Evolutionary conservation across 1,140 invertebrate species (phyloP).

Genomic region (Cotesia vestalis): DNA sequence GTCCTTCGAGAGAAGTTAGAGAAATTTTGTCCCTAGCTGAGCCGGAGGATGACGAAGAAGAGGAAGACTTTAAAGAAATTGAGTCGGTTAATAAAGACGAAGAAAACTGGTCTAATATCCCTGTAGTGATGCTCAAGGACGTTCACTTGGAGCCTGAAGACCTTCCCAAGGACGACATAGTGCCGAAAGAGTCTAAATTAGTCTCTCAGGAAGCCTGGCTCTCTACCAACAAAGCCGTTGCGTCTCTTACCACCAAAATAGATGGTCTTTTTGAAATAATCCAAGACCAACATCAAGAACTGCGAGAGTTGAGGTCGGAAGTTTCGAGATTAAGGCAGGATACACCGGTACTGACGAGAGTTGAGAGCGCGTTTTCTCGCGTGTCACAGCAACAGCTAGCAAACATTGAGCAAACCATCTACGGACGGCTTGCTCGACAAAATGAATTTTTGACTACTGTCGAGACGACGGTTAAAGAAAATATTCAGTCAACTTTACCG

Average conservation of each 20-base stretch:
- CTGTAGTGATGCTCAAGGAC: constrained; percentile 51
- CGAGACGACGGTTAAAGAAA: constrained; percentile 75
- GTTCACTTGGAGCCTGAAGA: constrained; percentile 43
- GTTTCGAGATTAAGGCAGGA: constrained; percentile 57
- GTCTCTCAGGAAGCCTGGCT: constrained; percentile 46
- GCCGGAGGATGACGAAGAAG: constrained; percentile 53
- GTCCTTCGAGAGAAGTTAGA: constrained; percentile 86
- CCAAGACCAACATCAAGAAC: constrained; percentile 54
- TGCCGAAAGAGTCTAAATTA: constrained; percentile 34
- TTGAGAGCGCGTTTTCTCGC: constrained; percentile 55
- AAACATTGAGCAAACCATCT: constrained; percentile 63
- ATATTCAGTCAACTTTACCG: constrained; percentile 73
- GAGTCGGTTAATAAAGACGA: constrained; percentile 36
- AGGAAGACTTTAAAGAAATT: constrained; percentile 46
- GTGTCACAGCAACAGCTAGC: constrained; percentile 58
- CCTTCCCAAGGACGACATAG: constrained; percentile 38
- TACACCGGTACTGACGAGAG: constrained; percentile 50
- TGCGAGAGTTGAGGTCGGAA: constrained; percentile 57
- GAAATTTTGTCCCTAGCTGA: constrained; percentile 76
- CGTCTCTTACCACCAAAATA: constrained; percentile 52
- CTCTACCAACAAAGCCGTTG: constrained; percentile 44
- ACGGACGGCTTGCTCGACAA: constrained; percentile 62
- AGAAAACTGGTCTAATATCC: constrained; percentile 65
- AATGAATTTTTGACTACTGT: constrained; percentile 65
- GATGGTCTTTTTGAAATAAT: constrained; percentile 52